phyloP scores from a whole-genome alignment of 2,888 invertebrate genomes.

The Phytoseiulus persimilis region DNA sequence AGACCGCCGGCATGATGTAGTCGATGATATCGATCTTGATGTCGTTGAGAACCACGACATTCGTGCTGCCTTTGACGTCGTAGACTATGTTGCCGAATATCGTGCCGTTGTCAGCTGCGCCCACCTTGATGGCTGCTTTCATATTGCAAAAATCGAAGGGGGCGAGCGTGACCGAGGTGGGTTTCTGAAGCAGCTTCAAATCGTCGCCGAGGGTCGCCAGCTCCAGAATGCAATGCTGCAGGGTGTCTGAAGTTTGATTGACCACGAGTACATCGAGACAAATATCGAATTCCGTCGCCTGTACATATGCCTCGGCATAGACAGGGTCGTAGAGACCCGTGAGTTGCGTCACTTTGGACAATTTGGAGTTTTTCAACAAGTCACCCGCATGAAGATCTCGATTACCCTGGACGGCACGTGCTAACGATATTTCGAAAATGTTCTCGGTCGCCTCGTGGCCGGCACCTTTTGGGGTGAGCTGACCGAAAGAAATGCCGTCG shows the following conservation, averaged over 20 bases:
- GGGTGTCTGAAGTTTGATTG: slow-evolving; percentile 93
- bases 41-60: slow-evolving; percentile 95
- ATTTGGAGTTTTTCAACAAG: slow-evolving; percentile 53
- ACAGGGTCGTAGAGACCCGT: slow-evolving; percentile 99
- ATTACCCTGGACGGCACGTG: slow-evolving; percentile 67
- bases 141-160: slow-evolving; percentile 96
- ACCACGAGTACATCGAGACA: slow-evolving; percentile 95
- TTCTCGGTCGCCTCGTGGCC: slow-evolving; percentile 61
- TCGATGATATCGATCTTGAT: slow-evolving; percentile 99
- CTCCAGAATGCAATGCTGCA: slow-evolving; percentile 95
- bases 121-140: slow-evolving; percentile 97
- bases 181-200: slow-evolving; percentile 93
- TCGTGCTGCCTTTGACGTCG: slow-evolving; percentile 85
- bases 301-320: slow-evolving; percentile 98
- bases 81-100: slow-evolving; percentile 99
- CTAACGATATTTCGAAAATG: slow-evolving; percentile 86
- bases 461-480: slow-evolving; percentile 58
- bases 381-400: slow-evolving; percentile 51
- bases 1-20: slow-evolving; percentile 88
- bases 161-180: slow-evolving; percentile 85
- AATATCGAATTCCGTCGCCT: slow-evolving; percentile 97
- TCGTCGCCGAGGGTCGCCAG: slow-evolving; percentile 80
- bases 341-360: slow-evolving; percentile 73
- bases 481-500: slow-evolving; percentile 73
- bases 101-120: slow-evolving; percentile 98